Base-by-base conservation (phyloP, 2,113 vertebrate species). In the Macquaria australasica region DNA sequence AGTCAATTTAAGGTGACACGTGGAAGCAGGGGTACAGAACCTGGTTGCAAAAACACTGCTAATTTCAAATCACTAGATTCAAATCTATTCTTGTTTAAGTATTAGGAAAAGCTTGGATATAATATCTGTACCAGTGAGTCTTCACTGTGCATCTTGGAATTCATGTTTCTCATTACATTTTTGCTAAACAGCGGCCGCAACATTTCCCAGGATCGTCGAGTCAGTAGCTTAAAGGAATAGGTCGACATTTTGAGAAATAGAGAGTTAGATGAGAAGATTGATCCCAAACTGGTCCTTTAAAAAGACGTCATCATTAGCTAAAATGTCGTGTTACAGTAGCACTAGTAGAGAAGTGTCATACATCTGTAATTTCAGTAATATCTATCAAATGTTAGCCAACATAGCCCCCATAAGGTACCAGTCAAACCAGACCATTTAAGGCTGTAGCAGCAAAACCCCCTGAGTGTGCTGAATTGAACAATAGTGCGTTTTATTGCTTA, bases 1-100 rank as follows among this genome's bases (percentile, higher is more conserved):
- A 80, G 80, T 83, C 79, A 73, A 31, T 28, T 59, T 45, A 51
- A 86, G 68, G 56, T 66, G 81, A 83, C 25, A 34, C 3, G 2
- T 45, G 1, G 16, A 34, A 14, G 15, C 20, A 82, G 25, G 9
- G 5, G 28, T 1, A 31, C 28, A 31, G 28, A 31, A 31, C 28
- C 2, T 31, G 28, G 28, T 31, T 31, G 28, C 28, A 11, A 48
- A 23, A 53, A n/a, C 5, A 25, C 41, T 9, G 5, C 12, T 48
- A 18, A 16, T 50, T 31, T 48, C 18, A 39, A 39, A 11, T 14
- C 15, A 41, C 21, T 41, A 45, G 4, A 28, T 64, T 25, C 10
- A 28, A 43, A 20, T 55, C 8, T 18, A 53, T 55, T 63, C 25
- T 4, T 58, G 8, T 21, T 11, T 45, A 18, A 48, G 21, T 16